phyloP scores from a whole-genome alignment of 2,888 invertebrate genomes.

The Oasisia sp. region DNA sequence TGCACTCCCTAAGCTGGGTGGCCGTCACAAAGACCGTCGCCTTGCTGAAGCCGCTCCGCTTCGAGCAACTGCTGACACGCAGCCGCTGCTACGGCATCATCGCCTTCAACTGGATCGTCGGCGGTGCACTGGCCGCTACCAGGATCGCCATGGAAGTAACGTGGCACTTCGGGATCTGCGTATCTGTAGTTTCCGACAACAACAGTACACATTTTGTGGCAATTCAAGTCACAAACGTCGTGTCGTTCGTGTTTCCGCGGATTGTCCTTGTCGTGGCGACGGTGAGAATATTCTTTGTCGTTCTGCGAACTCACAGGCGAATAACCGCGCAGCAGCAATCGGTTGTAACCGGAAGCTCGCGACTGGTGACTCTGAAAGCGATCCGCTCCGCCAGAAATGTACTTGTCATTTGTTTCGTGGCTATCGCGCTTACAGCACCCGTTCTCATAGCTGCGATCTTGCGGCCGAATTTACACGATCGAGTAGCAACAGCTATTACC shows the following conservation, averaged over 20 bases:
- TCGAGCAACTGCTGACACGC: not conserved
- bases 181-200: not conserved
- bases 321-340: too few species aligned
- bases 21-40: not conserved
- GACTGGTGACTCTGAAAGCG: too few species aligned
- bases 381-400: too few species aligned
- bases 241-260: not conserved
- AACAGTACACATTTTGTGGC: too few species aligned
- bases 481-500: not conserved
- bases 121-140: not conserved
- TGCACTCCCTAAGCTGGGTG: not conserved
- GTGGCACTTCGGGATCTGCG: not conserved
- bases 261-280: not conserved
- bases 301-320: not conserved
- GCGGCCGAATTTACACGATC: not conserved
- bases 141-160: not conserved
- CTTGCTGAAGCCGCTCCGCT: not conserved
- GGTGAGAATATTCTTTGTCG: not conserved
- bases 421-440: not conserved
- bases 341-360: too few species aligned
- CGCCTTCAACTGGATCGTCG: not conserved
- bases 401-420: not conserved
- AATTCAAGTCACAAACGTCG: not conserved
- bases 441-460: not conserved
- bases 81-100: not conserved